Evolutionary conservation across 2,797 vertebrate species (phyloP), one percentile per base, ranked within the genome.

Genomic region (Enteromius argenteus): DNA sequence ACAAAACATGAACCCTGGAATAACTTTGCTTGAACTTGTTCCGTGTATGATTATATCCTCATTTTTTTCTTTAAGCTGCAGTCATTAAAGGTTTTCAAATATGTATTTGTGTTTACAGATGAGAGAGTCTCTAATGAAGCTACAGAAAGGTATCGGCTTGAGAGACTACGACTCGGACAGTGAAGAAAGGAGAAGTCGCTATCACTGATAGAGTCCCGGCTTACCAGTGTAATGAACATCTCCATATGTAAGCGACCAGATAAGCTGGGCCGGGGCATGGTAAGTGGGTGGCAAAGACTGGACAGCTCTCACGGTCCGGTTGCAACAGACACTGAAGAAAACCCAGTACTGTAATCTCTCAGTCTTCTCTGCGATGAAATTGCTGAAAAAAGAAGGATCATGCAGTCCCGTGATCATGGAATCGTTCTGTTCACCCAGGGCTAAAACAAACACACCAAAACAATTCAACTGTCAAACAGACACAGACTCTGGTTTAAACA

Each of bases 91-190:
- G 30, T 53, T 79, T 73, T 21, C 27, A 67, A 21, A 21, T 4
- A 15, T 39, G 27, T 32, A 17, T 85, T 69, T 84, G 51, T 80
- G 37, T 83, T 73, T 60, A 69, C 93, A 99, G 98, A 99, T 99
- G 97, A 98, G 98, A 92, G 96, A 98, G 89, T 99, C 98, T 8
- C 94, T 99, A 84, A 90, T 97, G 93, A 98, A 96, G 87, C 97
- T 99, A 72, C 98, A 99, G 93, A 96, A 96, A 44, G 97, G 97
- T 88, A 96, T 98, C 73, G 94, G 96, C 73, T 95, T 97, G 89
- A 95, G 95, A 77, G 98, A 98, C 94, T 96, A 96, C 92, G 92
- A 91, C 49, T 93, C 97, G 0, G 96, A 97, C 84, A 92, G 93
- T 0, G 97, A 98, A 60, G 97, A 99, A 88, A 97, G 97, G 92